phyloP scores from a whole-genome alignment of 2,888 invertebrate species.

The Cheilosia impressa region DNA sequence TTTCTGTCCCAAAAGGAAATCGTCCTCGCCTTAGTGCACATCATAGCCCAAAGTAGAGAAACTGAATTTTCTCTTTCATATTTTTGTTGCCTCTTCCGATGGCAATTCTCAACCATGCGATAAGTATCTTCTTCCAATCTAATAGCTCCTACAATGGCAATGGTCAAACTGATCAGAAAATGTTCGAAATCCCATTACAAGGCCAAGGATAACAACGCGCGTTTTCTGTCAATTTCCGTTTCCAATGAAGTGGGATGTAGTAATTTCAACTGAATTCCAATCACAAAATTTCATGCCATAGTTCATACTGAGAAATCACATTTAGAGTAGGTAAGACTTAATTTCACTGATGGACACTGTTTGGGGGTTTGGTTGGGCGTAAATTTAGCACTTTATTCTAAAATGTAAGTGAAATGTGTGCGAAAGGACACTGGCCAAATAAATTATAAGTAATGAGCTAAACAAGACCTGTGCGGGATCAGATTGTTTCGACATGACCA shows the following conservation, averaged over 20 bases:
- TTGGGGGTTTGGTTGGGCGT: neutral
- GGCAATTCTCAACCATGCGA: slow-evolving; percentile 44
- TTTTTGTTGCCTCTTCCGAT: slow-evolving; percentile 13
- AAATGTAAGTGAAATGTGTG: slow-evolving; percentile 35
- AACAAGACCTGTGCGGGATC: neutral
- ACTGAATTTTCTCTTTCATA: neutral
- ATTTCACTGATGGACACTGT: neutral
- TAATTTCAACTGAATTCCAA: slow-evolving; percentile 1
- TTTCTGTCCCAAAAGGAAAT: slow-evolving; percentile 34
- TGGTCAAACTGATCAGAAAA: neutral
- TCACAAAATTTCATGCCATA: slow-evolving; percentile 28
- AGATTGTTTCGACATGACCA: slow-evolving; percentile 7
- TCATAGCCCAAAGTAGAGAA: slow-evolving; percentile 13
- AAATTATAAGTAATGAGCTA: slow-evolving; percentile 20
- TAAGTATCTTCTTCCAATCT: slow-evolving; percentile 45
- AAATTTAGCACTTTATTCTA: slow-evolving; percentile 37
- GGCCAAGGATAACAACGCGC: slow-evolving; percentile 35
- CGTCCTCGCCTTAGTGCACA: slow-evolving; percentile 35
- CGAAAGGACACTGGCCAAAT: neutral
- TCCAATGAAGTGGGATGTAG: slow-evolving; percentile 1
- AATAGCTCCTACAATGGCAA: slow-evolving; percentile 3
- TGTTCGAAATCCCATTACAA: slow-evolving; percentile 14
- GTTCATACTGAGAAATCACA: slow-evolving; percentile 29
- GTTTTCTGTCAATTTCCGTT: slow-evolving; percentile 36
- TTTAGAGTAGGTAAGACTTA: slow-evolving; percentile 26